Conservation (phyloP, 2,113 vertebrate species). For the Podarcis muralis region DNA sequence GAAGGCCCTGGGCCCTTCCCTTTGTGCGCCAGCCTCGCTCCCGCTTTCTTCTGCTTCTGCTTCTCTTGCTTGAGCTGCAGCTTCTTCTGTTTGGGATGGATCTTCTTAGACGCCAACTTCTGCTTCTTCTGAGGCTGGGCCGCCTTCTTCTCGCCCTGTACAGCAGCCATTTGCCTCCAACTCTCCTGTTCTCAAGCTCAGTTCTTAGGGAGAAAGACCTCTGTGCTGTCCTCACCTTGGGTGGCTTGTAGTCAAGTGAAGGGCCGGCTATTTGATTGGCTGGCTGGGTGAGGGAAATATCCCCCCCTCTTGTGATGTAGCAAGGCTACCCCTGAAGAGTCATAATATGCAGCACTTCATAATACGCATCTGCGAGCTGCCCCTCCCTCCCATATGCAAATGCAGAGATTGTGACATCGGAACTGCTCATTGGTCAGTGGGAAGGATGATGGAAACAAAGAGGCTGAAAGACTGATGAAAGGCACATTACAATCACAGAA, state of each 20-base stretch:
- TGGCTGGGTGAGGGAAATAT: background rate
- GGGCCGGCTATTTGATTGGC: background rate
- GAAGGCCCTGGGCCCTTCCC: background rate
- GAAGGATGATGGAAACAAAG: background rate
- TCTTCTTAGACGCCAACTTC: background rate
- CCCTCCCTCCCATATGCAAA: conserved; percentile 5
- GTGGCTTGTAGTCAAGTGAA: background rate
- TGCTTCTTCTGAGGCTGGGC: background rate
- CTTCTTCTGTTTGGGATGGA: background rate
- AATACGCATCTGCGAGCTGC: background rate
- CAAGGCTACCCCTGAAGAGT: background rate
- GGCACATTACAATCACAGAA: too few species aligned
- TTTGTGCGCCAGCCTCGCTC: background rate
- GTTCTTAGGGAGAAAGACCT: background rate
- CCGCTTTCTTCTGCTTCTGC: background rate
- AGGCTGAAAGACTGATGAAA: background rate
- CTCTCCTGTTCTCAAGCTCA: background rate
- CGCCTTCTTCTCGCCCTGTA: background rate
- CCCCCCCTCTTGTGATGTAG: background rate
- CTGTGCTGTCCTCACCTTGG: background rate
- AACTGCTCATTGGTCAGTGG: background rate
- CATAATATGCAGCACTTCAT: background rate
- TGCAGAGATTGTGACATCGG: conserved; percentile 1
- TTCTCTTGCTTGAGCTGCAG: background rate
- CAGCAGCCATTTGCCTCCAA: background rate